A percentile compares a stretch with the other conserved stretches of the same genome.
phyloP scores from a whole-genome alignment of 2,113 vertebrate species.

The Terrapene triunguis region DNA sequence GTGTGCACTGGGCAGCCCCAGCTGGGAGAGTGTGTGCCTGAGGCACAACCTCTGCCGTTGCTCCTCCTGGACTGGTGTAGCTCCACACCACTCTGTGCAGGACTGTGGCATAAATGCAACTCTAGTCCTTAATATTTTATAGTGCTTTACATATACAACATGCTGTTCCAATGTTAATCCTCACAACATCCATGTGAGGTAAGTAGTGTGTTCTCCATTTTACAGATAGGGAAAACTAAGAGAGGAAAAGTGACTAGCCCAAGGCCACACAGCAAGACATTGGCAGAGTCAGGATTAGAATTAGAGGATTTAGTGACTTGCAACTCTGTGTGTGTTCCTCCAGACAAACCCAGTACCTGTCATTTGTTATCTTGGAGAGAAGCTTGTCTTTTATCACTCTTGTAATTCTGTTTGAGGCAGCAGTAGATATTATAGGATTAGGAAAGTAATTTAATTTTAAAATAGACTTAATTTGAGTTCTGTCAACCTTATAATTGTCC shows the following conservation, averaged over 20 bases:
- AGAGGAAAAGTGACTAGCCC: neutral
- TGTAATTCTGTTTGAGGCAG: neutral
- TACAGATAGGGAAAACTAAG: neutral
- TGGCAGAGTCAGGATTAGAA: neutral
- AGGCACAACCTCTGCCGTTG: neutral
- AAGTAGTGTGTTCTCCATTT: neutral
- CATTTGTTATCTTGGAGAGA: neutral
- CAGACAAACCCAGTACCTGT: neutral
- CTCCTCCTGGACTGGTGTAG: neutral
- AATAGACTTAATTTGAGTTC: neutral
- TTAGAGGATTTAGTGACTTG: neutral
- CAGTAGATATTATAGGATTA: neutral
- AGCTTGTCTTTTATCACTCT: neutral
- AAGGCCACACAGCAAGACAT: neutral
- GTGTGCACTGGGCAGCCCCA: neutral
- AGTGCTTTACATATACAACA: neutral
- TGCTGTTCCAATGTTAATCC: neutral
- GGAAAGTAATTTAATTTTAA: neutral
- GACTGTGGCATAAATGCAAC: fast-evolving
- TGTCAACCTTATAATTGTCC: neutral
- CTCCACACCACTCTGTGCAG: neutral
- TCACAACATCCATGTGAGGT: neutral
- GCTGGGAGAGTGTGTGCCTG: neutral
- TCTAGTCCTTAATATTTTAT: neutral
- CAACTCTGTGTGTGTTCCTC: neutral